These are phyloP conservation scores for Lycorma delicatula DNA, from an alignment of 1,140 invertebrate genomes.

Conservation along the genomic window DNA sequence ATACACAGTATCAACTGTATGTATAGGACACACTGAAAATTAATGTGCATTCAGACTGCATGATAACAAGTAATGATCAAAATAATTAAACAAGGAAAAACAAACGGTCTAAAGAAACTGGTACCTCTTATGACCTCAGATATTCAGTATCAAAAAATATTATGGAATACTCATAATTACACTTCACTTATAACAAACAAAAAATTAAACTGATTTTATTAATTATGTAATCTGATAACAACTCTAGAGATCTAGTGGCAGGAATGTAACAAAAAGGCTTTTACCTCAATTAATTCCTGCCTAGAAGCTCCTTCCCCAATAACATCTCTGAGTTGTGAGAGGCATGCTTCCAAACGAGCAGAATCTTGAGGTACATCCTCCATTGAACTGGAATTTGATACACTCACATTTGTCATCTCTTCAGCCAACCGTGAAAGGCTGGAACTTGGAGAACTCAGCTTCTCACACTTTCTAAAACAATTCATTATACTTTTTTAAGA, in stretches of 20 bases:
- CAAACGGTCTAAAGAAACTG: not conserved
- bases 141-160: not conserved
- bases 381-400: slow-evolving; percentile 25
- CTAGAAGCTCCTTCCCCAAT: slow-evolving; percentile 43
- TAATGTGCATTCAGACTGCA: too few relatives aligned
- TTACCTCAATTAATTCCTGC: slow-evolving; percentile 38
- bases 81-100: too few relatives aligned
- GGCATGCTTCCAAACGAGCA: slow-evolving; percentile 40
- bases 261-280: not conserved
- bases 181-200: not conserved
- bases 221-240: not conserved
- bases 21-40: too few relatives aligned
- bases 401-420: slow-evolving; percentile 12
- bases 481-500: not conserved
- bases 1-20: too few relatives aligned
- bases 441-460: not conserved
- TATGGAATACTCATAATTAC: not conserved
- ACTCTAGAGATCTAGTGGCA: not conserved
- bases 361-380: slow-evolving; percentile 34
- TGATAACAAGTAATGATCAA: too few relatives aligned
- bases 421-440: not conserved
- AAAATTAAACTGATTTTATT: not conserved
- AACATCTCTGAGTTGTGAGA: slow-evolving; percentile 44
- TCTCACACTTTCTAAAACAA: slow-evolving; percentile 6
- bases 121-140: not conserved